Conservation (phyloP, 1,140 invertebrate species). For the Metaphire vulgaris region DNA sequence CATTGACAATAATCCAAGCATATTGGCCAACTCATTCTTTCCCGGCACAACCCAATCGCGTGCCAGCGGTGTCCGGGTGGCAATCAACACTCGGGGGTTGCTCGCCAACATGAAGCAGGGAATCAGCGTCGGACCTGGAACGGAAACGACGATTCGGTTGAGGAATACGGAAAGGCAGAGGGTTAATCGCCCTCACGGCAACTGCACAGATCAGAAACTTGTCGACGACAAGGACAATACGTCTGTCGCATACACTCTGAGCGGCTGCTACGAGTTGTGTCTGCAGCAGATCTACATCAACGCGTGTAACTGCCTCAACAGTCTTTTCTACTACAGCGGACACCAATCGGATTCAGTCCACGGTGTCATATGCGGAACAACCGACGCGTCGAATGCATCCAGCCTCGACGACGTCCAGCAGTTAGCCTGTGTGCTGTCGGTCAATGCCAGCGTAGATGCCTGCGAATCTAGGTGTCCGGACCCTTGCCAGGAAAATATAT, state of each 20-base stretch:
- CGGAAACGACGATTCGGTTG: neutral
- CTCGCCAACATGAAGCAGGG: constrained; percentile 3
- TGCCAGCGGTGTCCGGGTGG: neutral
- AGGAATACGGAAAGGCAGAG: neutral
- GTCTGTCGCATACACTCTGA: neutral
- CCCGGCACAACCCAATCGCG: neutral
- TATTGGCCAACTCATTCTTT: neutral
- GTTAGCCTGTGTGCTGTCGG: neutral
- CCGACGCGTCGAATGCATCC: neutral
- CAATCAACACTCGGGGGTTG: neutral
- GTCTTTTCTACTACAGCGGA: neutral
- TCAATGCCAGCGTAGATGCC: neutral
- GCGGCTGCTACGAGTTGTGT: neutral
- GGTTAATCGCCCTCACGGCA: constrained; percentile 1
- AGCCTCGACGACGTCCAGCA: neutral
- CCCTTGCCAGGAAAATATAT: neutral
- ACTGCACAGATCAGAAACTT: neutral
- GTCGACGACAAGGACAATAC: neutral
- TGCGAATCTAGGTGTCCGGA: neutral
- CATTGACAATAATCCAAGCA: neutral
- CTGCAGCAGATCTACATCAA: neutral
- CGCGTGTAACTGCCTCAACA: neutral
- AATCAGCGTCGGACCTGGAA: constrained; percentile 12
- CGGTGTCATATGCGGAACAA: neutral
- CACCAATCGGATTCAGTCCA: neutral